Percentiles rank a stretch among this genome's conserved stretches.
Conservation (phyloP, 2,113 vertebrate species). For the Amphiprion percula region DNA sequence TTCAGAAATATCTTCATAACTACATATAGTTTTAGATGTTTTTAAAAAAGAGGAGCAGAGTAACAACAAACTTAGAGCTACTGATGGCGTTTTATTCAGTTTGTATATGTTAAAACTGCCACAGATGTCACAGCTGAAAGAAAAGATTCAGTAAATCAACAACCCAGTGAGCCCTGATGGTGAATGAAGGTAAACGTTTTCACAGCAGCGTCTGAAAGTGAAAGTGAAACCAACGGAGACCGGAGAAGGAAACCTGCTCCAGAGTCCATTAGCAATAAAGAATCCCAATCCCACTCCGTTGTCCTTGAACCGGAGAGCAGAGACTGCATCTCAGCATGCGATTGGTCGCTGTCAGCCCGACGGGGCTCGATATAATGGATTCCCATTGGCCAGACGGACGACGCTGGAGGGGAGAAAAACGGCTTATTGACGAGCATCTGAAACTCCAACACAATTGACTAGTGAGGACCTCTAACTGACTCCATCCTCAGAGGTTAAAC, state of each 20-base stretch:
- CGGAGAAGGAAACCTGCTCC: conserved; percentile 24
- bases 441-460: not conserved
- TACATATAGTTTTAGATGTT: no score
- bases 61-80: no score
- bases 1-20: no score
- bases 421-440: conserved; percentile 73
- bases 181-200: not conserved
- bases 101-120: no score
- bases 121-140: no score
- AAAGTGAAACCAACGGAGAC: not conserved
- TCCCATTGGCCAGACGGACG: conserved; percentile 74
- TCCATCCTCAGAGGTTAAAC: not conserved
- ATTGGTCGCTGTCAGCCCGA: conserved; percentile 76
- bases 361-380: conserved; percentile 77
- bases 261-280: conserved; percentile 65
- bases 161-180: no score
- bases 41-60: no score
- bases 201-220: not conserved
- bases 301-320: conserved; percentile 66
- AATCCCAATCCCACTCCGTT: conserved; percentile 52
- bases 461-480: conserved; percentile 17
- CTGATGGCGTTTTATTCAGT: no score
- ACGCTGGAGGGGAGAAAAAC: conserved; percentile 58
- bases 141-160: no score
- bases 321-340: conserved; percentile 64